phyloP scores from a whole-genome alignment of 2,888 invertebrate genomes.

The Drosophila peninsularis region DNA sequence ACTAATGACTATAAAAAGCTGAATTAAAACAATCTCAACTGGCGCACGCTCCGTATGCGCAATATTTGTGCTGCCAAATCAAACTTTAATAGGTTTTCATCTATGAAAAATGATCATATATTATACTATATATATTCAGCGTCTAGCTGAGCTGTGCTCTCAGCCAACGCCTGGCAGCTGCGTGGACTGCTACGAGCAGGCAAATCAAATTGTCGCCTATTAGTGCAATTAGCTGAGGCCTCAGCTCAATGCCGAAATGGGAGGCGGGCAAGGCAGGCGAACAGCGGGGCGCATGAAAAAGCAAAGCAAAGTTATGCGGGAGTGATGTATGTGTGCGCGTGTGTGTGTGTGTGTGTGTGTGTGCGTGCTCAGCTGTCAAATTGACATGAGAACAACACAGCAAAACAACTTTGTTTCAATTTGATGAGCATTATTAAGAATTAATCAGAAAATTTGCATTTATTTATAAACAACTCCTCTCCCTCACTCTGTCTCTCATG shows the following conservation, averaged over 20 bases:
- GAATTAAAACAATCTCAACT: too few species aligned
- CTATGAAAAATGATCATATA: too few species aligned
- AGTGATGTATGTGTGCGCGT: not conserved
- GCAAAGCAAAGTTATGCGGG: not conserved
- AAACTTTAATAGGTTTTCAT: too few species aligned
- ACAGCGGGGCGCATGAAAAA: slow-evolving; percentile 40
- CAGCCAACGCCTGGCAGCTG: not conserved
- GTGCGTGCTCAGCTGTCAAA: slow-evolving; percentile 36
- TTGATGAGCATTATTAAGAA: slow-evolving; percentile 78
- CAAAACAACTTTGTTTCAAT: slow-evolving; percentile 49
- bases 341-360: not conserved
- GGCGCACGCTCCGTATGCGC: too few species aligned
- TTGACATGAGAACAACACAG: slow-evolving; percentile 31
- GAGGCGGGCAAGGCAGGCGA: not conserved
- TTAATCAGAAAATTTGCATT: slow-evolving; percentile 78
- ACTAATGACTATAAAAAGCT: too few species aligned
- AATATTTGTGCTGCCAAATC: too few species aligned
- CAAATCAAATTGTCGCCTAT: slow-evolving; percentile 70
- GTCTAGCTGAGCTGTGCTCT: too few species aligned
- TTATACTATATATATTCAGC: too few species aligned
- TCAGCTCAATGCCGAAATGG: slow-evolving; percentile 22
- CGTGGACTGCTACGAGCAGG: slow-evolving; percentile 2
- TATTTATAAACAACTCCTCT: slow-evolving; percentile 36
- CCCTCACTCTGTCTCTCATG: not conserved
- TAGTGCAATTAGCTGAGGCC: slow-evolving; percentile 66